phyloP scores from a whole-genome alignment of 1,140 invertebrate species.

The Galendromus occidentalis region DNA sequence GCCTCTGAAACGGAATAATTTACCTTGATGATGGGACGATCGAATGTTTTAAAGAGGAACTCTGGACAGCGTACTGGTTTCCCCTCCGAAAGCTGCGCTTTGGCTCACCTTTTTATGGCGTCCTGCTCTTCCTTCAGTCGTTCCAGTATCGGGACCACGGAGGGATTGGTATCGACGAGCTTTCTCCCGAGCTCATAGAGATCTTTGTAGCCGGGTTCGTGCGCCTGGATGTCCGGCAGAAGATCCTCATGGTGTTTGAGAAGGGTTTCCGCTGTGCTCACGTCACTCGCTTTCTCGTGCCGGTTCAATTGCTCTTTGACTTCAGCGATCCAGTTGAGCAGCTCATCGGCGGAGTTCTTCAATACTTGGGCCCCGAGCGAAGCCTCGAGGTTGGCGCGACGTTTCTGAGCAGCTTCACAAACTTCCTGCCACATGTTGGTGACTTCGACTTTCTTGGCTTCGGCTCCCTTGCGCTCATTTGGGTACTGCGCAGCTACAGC shows the following conservation, averaged over 20 bases:
- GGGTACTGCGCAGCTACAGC: conserved; percentile 56
- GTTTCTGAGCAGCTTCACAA: conserved; percentile 46
- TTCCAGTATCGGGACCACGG: conserved; percentile 14
- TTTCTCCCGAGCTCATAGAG: conserved; percentile 30
- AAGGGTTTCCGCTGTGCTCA: conserved; percentile 68
- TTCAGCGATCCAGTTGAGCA: conserved; percentile 48
- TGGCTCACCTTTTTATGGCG: conserved; percentile 33
- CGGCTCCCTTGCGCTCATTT: conserved; percentile 62
- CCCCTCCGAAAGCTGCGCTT: no score
- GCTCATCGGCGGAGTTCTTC: conserved; percentile 56
- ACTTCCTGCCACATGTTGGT: conserved; percentile 68
- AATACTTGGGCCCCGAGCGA: conserved; percentile 88
- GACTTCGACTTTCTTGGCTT: conserved; percentile 60
- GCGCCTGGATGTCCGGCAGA: conserved; percentile 69
- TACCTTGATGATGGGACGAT: no score
- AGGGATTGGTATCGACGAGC: conserved; percentile 26
- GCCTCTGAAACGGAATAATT: conserved; percentile 25
- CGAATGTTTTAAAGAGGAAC: no score
- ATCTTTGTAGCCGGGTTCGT: conserved; percentile 59
- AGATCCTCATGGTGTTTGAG: conserved; percentile 79
- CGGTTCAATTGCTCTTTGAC: conserved; percentile 60
- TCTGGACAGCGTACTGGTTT: no score
- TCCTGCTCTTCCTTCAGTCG: conserved; percentile 51
- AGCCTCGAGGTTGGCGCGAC: conserved; percentile 59
- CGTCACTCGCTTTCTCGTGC: conserved; percentile 60